Percentiles rank a stretch among this genome's conserved stretches.
Evolutionary conservation across 2,797 vertebrate genomes (phyloP).

Genomic region (Selene dorsalis): DNA sequence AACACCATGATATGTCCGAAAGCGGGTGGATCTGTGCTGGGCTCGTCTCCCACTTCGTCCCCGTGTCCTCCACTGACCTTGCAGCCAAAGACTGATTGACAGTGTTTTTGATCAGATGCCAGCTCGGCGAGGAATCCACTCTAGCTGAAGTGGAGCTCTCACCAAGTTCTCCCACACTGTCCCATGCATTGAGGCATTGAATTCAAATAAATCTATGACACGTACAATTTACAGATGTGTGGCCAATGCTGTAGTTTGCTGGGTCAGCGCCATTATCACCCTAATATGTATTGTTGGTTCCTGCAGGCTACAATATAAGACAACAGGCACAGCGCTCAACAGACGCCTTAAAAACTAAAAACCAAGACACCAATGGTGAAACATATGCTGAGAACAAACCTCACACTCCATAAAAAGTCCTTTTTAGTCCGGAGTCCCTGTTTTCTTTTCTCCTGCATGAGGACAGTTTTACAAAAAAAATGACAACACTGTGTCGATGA

Average conservation of each 20-base stretch:
- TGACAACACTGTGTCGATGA: conserved; percentile 68
- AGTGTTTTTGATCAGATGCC: conserved; percentile 37
- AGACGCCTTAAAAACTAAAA: conserved; percentile 87
- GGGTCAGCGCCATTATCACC: conserved; percentile 60
- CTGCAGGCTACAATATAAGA: conserved; percentile 84
- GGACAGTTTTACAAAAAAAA: conserved; percentile 75
- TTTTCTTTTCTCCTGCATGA: conserved; percentile 69
- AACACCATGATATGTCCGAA: conserved; percentile 66
- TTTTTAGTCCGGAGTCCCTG: conserved; percentile 48
- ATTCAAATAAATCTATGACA: conserved; percentile 74
- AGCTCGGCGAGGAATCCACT: conserved; percentile 40
- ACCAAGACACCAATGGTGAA: conserved; percentile 88
- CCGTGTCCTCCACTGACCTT: conserved; percentile 40
- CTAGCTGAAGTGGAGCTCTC: conserved; percentile 45
- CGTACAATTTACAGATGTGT: conserved; percentile 77
- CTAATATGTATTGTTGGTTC: conserved; percentile 72
- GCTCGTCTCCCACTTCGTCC: conserved; percentile 37
- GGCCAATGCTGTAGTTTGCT: conserved; percentile 65
- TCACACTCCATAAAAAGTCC: conserved; percentile 68
- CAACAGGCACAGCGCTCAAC: conserved; percentile 85
- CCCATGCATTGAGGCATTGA: conserved; percentile 72
- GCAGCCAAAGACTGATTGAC: conserved; percentile 32
- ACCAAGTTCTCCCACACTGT: conserved; percentile 51
- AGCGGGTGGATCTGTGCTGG: conserved; percentile 55
- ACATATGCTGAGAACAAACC: conserved; percentile 81